Evolutionary conservation across 2,888 invertebrate species (phyloP), one percentile per base, ranked within the genome.

Genomic region (Ceraclea dissimilis): DNA sequence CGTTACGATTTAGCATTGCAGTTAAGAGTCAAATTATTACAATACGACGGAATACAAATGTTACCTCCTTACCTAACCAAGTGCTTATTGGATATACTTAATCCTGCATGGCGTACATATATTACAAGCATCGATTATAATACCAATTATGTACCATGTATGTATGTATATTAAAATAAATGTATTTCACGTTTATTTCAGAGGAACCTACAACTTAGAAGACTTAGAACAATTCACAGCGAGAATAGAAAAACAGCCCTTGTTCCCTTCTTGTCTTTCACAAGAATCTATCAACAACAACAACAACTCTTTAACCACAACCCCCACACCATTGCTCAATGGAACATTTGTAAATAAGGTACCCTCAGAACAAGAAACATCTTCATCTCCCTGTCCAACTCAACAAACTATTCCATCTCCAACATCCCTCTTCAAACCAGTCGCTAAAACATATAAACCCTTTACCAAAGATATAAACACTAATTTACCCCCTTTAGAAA

Each of bases 381-480:
- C 21, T 19, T 53, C 53, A 48, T 48, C 53, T 20, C 19, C 47
- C 47, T 18, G 47, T 67, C 68, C 51, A 50, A 52, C 62, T 52
- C 51, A 22, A 44, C 33, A 31, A 26, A 34, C 33, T 34, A 13
- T 31, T 19, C 34, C 54, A 47, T 17, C 22, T 18, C 17, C 54
- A 22, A 49, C 31, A 48, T 21, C 31, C 33, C 22, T 54, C 39
- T 47, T 49, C 17, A 54, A 49, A 21, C 54, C 52, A 18, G 48
- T 43, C 18, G 51, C 54, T 31, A 58, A 48, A 1, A 71, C 73
- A 0, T 76, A 71, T 57, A 65, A 73, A 39, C 71, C 75, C 0
- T 75, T 73, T 57, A 72, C 75, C 0, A 71, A 71, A 8, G 71
- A 75, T 1, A 51, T 70, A 1, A 57, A 51, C 17, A 49, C 19